Evolutionary conservation across 2,113 vertebrate genomes (phyloP), one percentile per base, ranked within the genome.

Genomic region (Zosterops lateralis): DNA sequence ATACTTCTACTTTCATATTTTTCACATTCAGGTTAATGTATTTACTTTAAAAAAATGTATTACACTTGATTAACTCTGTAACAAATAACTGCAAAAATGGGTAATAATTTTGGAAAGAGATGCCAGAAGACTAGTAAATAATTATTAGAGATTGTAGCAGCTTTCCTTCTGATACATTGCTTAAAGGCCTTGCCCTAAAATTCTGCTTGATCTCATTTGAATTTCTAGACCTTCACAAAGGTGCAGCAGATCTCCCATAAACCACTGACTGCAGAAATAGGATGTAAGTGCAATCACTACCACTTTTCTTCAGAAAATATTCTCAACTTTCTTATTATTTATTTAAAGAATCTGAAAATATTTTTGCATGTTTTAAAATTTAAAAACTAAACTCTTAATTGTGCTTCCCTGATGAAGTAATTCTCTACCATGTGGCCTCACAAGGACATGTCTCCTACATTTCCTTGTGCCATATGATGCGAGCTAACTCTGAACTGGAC

Each of bases 281-380:
- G 10, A 44, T 36, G 3, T 47, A 70, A 77, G 11, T 42, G 11
- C 15, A 72, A 26, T 45, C 18, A 34, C 14, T 53, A 7, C 7
- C 14, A 34, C 3, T 56, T 72, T 57, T 53, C 24, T 54, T 72
- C 28, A 79, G 5, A 54, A 82, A 83, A 21, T 62, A 8, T 38
- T 58, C 45, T 51, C 18, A 57, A 12, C 4, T 31, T 61, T 42
- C 20, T 61, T 73, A 40, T 50, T 82, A 51, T 48, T 67, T 67
- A 31, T 75, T 89, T 73, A 65, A 36, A 44, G 29, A 84, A 68
- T 76, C 40, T 67, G 28, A 76, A 95, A 68, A 84, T 40, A 76
- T 12, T 86, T 75, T 53, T 16, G 1, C 44, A 3, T 25, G 4
- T 45, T 79, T 89, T 73, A 48, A 60, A 68, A 72, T 50, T 51